Evolutionary conservation across 35 echinoderm and acorn worm species (phyloP).

Genomic region (Stichopus chloronotus): DNA sequence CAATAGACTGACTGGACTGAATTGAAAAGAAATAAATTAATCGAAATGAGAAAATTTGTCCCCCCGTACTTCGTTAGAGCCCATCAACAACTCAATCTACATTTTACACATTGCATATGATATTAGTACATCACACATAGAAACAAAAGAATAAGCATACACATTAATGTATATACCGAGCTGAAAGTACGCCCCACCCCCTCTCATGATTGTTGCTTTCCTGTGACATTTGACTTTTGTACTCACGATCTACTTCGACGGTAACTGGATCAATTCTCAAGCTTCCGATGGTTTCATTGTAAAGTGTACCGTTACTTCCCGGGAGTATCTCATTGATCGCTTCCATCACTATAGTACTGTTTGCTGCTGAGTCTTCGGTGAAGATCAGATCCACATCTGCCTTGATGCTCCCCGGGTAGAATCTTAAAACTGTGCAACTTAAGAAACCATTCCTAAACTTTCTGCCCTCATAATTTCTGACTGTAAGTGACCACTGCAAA

Average conservation of each 20-base stretch:
- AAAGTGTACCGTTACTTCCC: neutral
- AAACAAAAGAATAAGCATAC: neutral
- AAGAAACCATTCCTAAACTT: neutral
- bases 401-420: neutral
- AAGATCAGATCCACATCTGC: slow-evolving; percentile 30
- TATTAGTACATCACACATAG: neutral
- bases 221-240: neutral
- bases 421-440: neutral
- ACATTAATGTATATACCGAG: too few relatives aligned
- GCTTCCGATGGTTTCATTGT: neutral
- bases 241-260: neutral
- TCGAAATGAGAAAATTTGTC: neutral
- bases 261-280: neutral
- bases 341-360: neutral
- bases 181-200: neutral
- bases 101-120: neutral
- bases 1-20: neutral
- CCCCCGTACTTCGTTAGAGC: too few relatives aligned
- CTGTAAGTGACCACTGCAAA: neutral
- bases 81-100: too few relatives aligned
- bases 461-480: neutral
- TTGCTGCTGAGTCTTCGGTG: neutral
- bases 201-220: neutral
- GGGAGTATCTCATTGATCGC: neutral
- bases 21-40: neutral